Conservation (phyloP, 2,888 invertebrate genomes). For the Netelia virgata region DNA sequence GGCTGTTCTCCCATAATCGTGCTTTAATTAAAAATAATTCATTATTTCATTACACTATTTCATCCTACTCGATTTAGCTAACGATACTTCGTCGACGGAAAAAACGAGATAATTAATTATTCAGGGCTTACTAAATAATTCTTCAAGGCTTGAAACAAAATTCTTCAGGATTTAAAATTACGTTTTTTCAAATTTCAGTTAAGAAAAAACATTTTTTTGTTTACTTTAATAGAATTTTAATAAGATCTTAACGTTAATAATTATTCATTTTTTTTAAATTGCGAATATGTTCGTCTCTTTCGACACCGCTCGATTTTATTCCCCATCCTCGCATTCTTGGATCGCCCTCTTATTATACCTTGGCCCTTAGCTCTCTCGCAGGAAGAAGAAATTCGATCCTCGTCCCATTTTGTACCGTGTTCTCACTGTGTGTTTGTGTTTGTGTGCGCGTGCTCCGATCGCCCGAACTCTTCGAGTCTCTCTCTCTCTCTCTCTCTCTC, state of each 20-base stretch:
- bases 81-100: too few relatives aligned
- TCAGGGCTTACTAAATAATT: neutral
- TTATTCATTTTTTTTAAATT: neutral
- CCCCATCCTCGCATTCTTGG: neutral
- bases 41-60: too few relatives aligned
- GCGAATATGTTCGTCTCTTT: neutral
- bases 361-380: conserved; percentile 1
- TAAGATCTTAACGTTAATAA: too few relatives aligned
- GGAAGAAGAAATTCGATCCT: neutral
- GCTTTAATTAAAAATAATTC: too few relatives aligned
- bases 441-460: conserved; percentile 21
- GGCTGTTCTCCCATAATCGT: conserved; percentile 3
- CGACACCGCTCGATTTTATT: neutral
- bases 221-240: too few relatives aligned
- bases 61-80: too few relatives aligned
- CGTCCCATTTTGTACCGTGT: conserved; percentile 9
- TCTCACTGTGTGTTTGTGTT: neutral
- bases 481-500: conserved; percentile 8
- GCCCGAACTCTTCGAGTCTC: conserved; percentile 20
- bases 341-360: neutral
- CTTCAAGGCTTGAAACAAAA: neutral
- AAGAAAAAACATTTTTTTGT: too few relatives aligned
- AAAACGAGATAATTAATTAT: too few relatives aligned
- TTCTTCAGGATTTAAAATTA: too few relatives aligned
- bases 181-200: too few relatives aligned